phyloP scores from a whole-genome alignment of 2,888 invertebrate genomes.

The Amphiduros pacificus region DNA sequence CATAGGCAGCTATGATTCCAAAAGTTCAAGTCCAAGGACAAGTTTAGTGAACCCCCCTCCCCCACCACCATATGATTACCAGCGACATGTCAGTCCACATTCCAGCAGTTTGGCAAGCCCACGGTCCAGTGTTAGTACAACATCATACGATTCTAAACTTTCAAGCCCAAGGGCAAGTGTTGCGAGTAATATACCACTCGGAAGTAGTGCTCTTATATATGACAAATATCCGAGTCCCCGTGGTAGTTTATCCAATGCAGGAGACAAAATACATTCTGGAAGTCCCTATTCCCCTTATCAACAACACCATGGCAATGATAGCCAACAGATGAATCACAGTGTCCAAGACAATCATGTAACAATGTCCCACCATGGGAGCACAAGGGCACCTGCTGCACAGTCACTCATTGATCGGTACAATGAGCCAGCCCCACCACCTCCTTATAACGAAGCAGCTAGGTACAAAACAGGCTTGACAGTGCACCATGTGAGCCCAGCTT shows the following conservation, averaged over 20 bases:
- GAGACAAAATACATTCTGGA: constrained; percentile 29
- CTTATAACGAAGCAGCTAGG: constrained; percentile 21
- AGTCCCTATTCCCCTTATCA: background rate
- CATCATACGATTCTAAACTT: constrained; percentile 62
- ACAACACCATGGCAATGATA: background rate
- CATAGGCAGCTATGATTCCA: constrained; percentile 30
- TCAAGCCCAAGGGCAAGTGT: constrained; percentile 60
- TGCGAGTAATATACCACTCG: constrained; percentile 31
- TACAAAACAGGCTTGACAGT: background rate
- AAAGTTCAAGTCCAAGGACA: constrained; percentile 26
- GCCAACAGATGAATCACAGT: no score
- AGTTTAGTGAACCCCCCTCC: constrained; percentile 21
- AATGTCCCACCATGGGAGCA: background rate
- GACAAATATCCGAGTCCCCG: constrained; percentile 59
- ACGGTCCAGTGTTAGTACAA: constrained; percentile 56
- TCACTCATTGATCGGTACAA: constrained; percentile 31
- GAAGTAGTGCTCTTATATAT: constrained; percentile 30
- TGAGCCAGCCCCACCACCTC: constrained; percentile 32
- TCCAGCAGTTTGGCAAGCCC: constrained; percentile 24
- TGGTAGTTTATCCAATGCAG: constrained; percentile 52
- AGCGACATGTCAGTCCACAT: constrained; percentile 25
- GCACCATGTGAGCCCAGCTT: background rate
- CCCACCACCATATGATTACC: constrained; percentile 25
- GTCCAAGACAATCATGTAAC: constrained; percentile 7
- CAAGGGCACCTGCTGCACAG: background rate